phyloP scores from a whole-genome alignment of 1,140 invertebrate genomes.

The Trichonephila inaurata region DNA sequence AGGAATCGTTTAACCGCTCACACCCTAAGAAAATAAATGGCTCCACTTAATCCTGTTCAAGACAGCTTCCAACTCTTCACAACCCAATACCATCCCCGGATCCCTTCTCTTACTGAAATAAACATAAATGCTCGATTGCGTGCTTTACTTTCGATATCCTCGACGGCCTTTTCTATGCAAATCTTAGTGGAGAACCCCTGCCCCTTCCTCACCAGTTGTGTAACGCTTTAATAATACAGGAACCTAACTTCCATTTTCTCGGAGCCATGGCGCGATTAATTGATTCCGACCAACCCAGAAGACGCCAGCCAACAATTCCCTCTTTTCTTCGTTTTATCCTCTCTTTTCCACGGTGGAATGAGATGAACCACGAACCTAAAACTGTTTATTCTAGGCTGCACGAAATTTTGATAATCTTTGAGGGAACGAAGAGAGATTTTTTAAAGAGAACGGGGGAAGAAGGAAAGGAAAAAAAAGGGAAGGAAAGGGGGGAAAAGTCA shows the following conservation, averaged over 20 bases:
- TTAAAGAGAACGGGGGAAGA: background rate
- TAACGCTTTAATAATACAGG: slow-evolving; percentile 46
- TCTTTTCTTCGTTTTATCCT: background rate
- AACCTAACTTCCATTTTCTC: slow-evolving; percentile 28
- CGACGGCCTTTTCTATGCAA: background rate
- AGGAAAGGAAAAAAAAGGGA: background rate
- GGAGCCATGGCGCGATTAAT: slow-evolving; percentile 41
- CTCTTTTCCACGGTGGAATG: background rate
- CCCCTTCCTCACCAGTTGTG: background rate
- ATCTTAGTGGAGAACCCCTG: background rate
- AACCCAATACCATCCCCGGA: slow-evolving; percentile 2
- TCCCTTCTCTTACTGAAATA: background rate
- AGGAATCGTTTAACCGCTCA: background rate
- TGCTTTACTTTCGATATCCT: slow-evolving; percentile 24
- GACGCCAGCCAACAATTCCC: background rate
- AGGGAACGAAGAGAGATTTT: background rate
- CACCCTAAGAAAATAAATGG: background rate
- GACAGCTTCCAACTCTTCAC: background rate
- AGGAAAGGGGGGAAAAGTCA: background rate
- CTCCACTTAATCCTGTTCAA: background rate
- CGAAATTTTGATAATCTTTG: slow-evolving; percentile 5
- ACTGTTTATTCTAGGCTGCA: slow-evolving; percentile 1
- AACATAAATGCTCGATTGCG: slow-evolving; percentile 26
- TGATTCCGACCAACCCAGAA: background rate
- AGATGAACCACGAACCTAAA: slow-evolving; percentile 5